Evolutionary conservation across 53 echinoderm and acorn worm genomes (phyloP).

Genomic region (Stichopus horrens): DNA sequence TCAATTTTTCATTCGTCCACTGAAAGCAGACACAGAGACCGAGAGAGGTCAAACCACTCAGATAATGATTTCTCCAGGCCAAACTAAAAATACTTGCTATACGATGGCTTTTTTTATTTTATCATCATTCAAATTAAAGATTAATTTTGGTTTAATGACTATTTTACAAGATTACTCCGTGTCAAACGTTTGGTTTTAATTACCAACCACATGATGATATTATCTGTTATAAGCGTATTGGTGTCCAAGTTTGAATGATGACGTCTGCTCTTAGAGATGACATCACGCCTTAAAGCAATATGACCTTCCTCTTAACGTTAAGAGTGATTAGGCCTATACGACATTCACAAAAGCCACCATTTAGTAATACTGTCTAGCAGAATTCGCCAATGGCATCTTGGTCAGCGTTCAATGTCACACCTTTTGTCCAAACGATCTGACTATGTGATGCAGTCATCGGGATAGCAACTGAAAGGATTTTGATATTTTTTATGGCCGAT

Average conservation of each 20-base stretch:
- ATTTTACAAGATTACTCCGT: neutral
- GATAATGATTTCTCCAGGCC: neutral
- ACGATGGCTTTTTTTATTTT: neutral
- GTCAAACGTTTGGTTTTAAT: neutral
- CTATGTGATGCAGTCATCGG: too few species aligned
- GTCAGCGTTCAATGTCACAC: too few species aligned
- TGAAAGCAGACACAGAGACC: neutral
- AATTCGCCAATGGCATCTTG: too few species aligned
- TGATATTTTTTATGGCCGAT: too few species aligned
- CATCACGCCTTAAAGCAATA: too few species aligned
- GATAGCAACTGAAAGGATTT: too few species aligned
- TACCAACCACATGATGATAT: neutral
- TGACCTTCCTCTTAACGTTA: too few species aligned
- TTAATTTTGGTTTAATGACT: neutral
- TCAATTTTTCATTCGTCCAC: neutral
- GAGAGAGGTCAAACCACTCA: neutral
- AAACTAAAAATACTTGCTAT: neutral
- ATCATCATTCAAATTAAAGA: neutral
- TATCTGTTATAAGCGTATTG: neutral
- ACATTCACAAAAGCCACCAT: too few species aligned
- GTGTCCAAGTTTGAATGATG: neutral
- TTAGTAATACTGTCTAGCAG: too few species aligned
- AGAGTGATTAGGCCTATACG: too few species aligned
- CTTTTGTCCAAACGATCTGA: too few species aligned
- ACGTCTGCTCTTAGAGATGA: too few species aligned